These are phyloP conservation scores for Nephrotoma appendiculata DNA, from an alignment of 2,888 invertebrate species.

Conservation along the genomic window DNA sequence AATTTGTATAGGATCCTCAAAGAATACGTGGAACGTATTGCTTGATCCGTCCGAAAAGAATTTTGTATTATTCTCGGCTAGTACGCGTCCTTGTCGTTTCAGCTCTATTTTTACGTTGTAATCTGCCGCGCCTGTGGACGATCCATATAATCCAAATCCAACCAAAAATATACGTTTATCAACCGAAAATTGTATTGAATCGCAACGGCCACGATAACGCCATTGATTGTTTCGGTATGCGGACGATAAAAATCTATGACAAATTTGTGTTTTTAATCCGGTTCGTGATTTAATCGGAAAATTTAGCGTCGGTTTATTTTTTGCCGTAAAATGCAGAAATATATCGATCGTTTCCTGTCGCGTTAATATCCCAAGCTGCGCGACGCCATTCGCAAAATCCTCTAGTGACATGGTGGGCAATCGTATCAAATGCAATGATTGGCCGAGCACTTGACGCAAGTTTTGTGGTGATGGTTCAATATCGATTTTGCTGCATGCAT, in stretches of 20 bases:
- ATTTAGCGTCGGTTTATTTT: constrained; percentile 65
- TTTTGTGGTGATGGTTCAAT: constrained; percentile 69
- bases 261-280: constrained; percentile 85
- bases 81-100: constrained; percentile 71
- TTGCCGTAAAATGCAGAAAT: constrained; percentile 88
- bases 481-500: constrained; percentile 75
- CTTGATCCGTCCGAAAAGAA: constrained; percentile 95
- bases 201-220: constrained; percentile 91
- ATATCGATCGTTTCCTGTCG: constrained; percentile 89
- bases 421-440: constrained; percentile 72
- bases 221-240: constrained; percentile 95
- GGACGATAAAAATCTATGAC: constrained; percentile 91
- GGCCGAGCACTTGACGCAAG: constrained; percentile 57
- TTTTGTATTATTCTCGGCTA: constrained; percentile 84
- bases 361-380: constrained; percentile 81
- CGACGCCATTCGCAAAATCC: constrained; percentile 89
- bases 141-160: constrained; percentile 91
- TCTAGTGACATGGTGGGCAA: constrained; percentile 90
- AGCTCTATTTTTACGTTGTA: constrained; percentile 90
- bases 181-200: constrained; percentile 92
- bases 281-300: constrained; percentile 72
- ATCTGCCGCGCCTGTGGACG: constrained; percentile 89
- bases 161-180: constrained; percentile 92
- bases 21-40: constrained; percentile 85
- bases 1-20: constrained; percentile 64